Conservation (phyloP, 2,888 invertebrate species). For the Tethea ocularis region DNA sequence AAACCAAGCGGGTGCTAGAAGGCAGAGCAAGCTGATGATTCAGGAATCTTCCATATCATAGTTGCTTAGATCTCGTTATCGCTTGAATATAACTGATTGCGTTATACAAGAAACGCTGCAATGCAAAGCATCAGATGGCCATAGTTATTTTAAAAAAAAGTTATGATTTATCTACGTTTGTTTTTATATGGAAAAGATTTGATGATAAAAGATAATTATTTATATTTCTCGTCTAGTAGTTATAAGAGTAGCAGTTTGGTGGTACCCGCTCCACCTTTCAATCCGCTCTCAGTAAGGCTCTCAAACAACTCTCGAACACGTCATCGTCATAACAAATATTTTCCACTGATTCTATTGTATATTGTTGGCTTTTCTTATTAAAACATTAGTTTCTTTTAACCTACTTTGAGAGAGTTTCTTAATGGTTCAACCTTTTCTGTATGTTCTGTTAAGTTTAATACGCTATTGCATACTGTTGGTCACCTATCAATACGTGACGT, state of each 20-base stretch:
- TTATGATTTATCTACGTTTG: no score
- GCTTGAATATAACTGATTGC: no score
- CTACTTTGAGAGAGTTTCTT: slow-evolving; percentile 47
- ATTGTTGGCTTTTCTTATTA: slow-evolving; percentile 75
- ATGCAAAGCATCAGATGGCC: no score
- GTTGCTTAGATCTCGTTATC: no score
- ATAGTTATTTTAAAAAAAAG: no score
- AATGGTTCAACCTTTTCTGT: slow-evolving; percentile 14
- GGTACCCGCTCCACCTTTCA: slow-evolving; percentile 20
- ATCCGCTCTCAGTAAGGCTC: slow-evolving; percentile 35
- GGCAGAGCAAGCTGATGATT: no score
- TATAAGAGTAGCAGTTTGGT: not conserved
- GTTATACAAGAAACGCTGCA: no score
- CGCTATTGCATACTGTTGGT: not conserved
- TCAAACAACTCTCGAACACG: slow-evolving; percentile 40
- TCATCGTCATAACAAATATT: slow-evolving; percentile 74
- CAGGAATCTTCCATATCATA: no score
- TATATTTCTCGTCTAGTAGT: no score
- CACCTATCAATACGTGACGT: slow-evolving; percentile 23
- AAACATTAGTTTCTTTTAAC: slow-evolving; percentile 68
- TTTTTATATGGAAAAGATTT: no score
- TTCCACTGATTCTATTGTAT: slow-evolving; percentile 72
- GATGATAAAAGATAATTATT: no score
- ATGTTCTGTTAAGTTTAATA: slow-evolving; percentile 23
- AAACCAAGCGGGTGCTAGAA: no score